Evolutionary conservation across 2,113 vertebrate species (phyloP), one percentile per base, ranked within the genome.

Genomic region (Tragelaphus buxtoni): DNA sequence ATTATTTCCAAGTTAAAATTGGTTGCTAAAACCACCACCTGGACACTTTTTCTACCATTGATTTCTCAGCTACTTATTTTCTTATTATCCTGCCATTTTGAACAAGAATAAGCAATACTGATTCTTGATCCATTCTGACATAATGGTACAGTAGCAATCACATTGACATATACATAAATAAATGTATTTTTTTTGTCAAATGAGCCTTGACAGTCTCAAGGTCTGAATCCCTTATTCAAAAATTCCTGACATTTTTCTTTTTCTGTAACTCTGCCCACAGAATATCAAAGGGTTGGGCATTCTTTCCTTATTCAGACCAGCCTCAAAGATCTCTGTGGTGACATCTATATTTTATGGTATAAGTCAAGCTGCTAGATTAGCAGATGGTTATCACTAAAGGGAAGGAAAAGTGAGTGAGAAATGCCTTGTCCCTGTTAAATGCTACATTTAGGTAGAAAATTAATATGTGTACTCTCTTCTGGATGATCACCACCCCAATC

Each of bases 261-360:
- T 95, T 39, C n/a, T 30, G 30, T 89, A 88, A 90, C 12, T 85
- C 88, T 96, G 9, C 30, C 91, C 92, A 96, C 56, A 76, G 89
- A 65, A 28, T 94, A 51, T 95, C 84, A 60, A 97, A 60, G 65
- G 95, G 35, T 84, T 83, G 92, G 20, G 58, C 91, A 47, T 61
- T 97, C 86, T 87, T 82, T 96, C 63, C 90, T 97, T 91, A 81
- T 94, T 95, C 90, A 88, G 63, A 51, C 28, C 90, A 94, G 69
- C 58, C 45, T 56, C 35, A 12, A n/a, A 65, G 35, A 32, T 95
- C 95, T 98, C 28, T n/a, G 35, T 88, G 85, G 76, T 88, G 49
- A 74, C 56, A 42, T 49, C 13, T 39, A 53, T 82, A 69, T 91
- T 97, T 92, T 16, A 8, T 20, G 35, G 51, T 47, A 22, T 32